Percentiles rank a stretch among this genome's conserved stretches.
Conservation (phyloP, 2,888 invertebrate species). For the Eupithecia abbreviata region DNA sequence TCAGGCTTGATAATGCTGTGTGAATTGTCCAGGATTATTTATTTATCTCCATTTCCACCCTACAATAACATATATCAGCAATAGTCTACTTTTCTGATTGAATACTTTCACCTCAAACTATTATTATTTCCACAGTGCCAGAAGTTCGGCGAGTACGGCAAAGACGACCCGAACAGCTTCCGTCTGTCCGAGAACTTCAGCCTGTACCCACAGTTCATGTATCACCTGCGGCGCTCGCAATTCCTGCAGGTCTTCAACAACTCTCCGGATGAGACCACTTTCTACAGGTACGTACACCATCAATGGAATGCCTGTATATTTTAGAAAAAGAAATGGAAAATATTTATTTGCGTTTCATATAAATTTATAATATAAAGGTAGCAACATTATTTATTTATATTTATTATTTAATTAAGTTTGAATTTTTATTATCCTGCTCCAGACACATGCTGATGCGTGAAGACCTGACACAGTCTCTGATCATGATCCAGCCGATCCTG, state of each 20-base stretch:
- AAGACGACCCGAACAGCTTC: constrained; percentile 98
- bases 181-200: constrained; percentile 98
- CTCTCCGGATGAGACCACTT: constrained; percentile 99
- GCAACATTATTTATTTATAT: too few relatives aligned
- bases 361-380: too few relatives aligned
- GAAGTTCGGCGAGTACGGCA: constrained; percentile 99
- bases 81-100: not conserved
- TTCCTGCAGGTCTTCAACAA: constrained; percentile 99
- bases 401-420: too few relatives aligned
- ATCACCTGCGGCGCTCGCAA: constrained; percentile 98
- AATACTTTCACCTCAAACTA: not conserved
- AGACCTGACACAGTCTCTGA: constrained; percentile 97
- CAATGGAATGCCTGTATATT: too few relatives aligned
- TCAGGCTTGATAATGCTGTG: too few relatives aligned
- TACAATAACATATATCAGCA: not conserved
- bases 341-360: too few relatives aligned
- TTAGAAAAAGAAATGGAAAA: too few relatives aligned
- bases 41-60: not conserved
- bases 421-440: constrained; percentile 36
- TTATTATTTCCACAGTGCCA: constrained; percentile 90
- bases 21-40: too few relatives aligned
- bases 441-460: constrained; percentile 99
- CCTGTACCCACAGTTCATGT: constrained; percentile 99
- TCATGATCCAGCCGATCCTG: constrained; percentile 99
- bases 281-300: constrained; percentile 88